These are phyloP conservation scores for Mormyrus hasselquistii DNA, from an alignment of 2,797 vertebrate species.

Conservation along the genomic window DNA sequence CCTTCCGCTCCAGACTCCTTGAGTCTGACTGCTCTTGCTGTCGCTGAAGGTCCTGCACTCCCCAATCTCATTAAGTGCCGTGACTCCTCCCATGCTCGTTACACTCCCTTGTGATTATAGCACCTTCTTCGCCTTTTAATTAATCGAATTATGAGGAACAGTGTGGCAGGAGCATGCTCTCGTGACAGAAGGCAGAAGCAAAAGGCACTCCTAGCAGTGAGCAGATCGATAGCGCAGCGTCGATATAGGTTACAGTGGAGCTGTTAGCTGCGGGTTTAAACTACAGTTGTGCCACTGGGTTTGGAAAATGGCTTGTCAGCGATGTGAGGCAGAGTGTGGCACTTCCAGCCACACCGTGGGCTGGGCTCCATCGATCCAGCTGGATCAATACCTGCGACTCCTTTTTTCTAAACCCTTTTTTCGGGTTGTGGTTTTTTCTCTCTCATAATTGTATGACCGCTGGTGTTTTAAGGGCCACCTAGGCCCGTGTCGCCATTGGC, in stretches of 20 bases:
- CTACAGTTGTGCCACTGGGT: neutral
- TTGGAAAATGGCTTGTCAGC: neutral
- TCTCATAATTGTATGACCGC: slow-evolving; percentile 12
- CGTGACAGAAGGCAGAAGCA: neutral
- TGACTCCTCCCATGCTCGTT: neutral
- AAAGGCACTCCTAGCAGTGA: neutral
- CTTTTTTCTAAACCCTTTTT: neutral
- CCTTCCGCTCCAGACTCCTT: neutral
- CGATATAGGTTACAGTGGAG: neutral
- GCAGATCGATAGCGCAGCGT: neutral
- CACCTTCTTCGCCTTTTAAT: neutral
- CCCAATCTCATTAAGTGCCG: neutral
- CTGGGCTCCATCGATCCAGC: slow-evolving; percentile 3
- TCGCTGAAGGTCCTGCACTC: neutral
- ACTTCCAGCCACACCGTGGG: neutral
- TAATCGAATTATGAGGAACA: neutral
- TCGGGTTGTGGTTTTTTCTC: neutral
- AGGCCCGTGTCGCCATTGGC: neutral
- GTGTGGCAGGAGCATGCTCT: neutral
- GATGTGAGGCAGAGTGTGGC: neutral
- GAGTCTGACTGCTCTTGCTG: neutral
- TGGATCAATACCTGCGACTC: neutral
- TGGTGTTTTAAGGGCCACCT: neutral
- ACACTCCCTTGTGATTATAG: neutral
- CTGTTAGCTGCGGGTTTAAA: neutral